Conservation (phyloP, 2,113 vertebrate species). For the Nothobranchius kuhntae region DNA sequence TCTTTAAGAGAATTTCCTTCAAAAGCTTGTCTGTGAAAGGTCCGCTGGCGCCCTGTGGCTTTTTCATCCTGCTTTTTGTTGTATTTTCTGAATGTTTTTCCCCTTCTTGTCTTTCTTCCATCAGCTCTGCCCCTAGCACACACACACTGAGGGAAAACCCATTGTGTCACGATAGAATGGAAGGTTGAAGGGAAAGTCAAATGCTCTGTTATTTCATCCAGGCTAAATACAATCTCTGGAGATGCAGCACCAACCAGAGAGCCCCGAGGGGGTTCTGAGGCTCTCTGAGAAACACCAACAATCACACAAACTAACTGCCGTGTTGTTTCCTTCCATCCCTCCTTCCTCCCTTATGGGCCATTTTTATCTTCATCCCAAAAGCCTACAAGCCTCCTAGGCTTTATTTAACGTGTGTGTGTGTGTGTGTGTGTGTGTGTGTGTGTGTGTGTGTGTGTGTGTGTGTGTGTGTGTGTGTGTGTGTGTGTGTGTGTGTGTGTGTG, state of each 20-base stretch:
- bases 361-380: conserved; percentile 22
- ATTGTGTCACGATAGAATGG: conserved; percentile 40
- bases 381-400: conserved; percentile 10
- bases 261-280: conserved; percentile 18
- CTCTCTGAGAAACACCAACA: conserved; percentile 52
- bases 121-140: conserved; percentile 19
- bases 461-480: conserved; percentile 8
- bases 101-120: conserved; percentile 35
- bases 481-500: conserved; percentile 13
- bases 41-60: conserved; percentile 28
- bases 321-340: conserved; percentile 12
- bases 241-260: conserved; percentile 40
- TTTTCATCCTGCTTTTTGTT: conserved; percentile 39
- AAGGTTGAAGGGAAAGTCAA: conserved; percentile 52
- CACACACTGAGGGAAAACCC: conserved; percentile 25
- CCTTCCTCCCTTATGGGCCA: conserved; percentile 35
- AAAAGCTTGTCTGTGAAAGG: conserved; percentile 47
- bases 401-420: conserved; percentile 6
- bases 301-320: conserved; percentile 46
- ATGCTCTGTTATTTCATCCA: conserved; percentile 48
- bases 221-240: conserved; percentile 49
- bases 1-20: conserved; percentile 43
- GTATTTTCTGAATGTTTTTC: conserved; percentile 16
- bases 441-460: not conserved
- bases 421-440: conserved; percentile 8